A percentile compares a stretch with the other conserved stretches of the same genome.
Evolutionary conservation across 1,140 invertebrate genomes (phyloP).

Genomic region (Drosophila sechellia): DNA sequence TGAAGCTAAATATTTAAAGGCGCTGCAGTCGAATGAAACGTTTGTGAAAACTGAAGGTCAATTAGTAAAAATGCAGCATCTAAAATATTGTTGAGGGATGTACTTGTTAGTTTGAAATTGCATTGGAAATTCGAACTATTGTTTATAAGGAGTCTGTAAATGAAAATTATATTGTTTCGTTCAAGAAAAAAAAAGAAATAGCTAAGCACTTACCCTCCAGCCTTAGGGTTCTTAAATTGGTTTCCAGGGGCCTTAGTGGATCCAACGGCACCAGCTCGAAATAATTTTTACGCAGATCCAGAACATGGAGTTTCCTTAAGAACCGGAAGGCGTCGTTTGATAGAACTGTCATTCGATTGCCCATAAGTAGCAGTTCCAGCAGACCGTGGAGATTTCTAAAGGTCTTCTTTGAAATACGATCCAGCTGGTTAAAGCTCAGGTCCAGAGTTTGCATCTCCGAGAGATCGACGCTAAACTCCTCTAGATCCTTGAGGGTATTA

Average conservation of each 20-base stretch:
- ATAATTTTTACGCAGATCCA: conserved; percentile 94
- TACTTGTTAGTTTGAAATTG: no score
- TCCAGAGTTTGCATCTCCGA: conserved; percentile 91
- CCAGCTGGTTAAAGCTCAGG: conserved; percentile 93
- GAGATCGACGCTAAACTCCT: conserved; percentile 92
- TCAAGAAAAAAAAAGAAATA: no score
- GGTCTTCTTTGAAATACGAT: conserved; percentile 89
- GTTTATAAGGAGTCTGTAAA: no score
- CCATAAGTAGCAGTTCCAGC: conserved; percentile 91
- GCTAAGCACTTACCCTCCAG: conserved; percentile 89
- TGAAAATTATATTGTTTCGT: no score
- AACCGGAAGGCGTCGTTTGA: conserved; percentile 91
- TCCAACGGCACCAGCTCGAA: conserved; percentile 92
- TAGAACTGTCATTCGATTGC: conserved; percentile 92
- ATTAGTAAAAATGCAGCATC: no score
- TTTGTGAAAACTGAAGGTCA: no score
- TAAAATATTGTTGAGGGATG: no score
- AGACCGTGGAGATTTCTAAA: conserved; percentile 91
- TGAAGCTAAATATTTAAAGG: not conserved
- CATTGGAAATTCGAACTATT: no score
- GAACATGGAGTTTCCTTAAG: conserved; percentile 90
- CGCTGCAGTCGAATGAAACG: no score
- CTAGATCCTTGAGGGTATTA: conserved; percentile 92
- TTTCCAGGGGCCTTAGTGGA: conserved; percentile 91
- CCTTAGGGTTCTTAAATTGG: conserved; percentile 90